A percentile compares a stretch with the other conserved stretches of the same genome.
Evolutionary conservation across 2,113 vertebrate species (phyloP).

Genomic region (Mobula hypostoma): DNA sequence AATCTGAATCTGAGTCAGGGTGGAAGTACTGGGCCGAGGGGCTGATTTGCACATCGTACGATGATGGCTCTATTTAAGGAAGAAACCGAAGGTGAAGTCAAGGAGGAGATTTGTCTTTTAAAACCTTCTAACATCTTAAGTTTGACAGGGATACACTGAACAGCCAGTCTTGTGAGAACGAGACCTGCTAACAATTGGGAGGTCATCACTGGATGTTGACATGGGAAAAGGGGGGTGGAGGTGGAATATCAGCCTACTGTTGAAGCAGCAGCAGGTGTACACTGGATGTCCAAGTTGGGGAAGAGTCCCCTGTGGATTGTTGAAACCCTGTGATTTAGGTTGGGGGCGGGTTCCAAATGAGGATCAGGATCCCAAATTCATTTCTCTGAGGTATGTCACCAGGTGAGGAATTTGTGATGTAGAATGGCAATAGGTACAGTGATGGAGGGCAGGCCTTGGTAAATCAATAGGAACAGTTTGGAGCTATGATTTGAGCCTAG

Average conservation of each 20-base stretch:
- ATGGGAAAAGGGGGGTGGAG: too few species aligned
- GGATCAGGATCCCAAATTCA: neutral
- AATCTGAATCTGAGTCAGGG: too few species aligned
- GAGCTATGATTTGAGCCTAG: too few species aligned
- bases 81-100: neutral
- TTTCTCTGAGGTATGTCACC: neutral
- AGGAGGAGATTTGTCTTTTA: neutral
- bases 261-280: too few species aligned
- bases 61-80: neutral
- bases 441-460: neutral
- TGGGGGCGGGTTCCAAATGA: too few species aligned
- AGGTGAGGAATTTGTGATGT: neutral
- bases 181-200: neutral
- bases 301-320: neutral
- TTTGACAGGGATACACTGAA: neutral
- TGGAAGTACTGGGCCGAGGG: too few species aligned
- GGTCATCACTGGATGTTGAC: neutral
- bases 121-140: neutral
- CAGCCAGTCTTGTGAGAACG: neutral
- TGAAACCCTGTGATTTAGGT: too few species aligned
- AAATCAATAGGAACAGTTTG: too few species aligned
- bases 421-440: neutral
- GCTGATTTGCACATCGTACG: too few species aligned
- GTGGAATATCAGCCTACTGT: too few species aligned
- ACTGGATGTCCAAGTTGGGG: neutral